Evolutionary conservation across 64 coral and sea anemone genomes (phyloP).

Genomic region (Trachythela sp.): DNA sequence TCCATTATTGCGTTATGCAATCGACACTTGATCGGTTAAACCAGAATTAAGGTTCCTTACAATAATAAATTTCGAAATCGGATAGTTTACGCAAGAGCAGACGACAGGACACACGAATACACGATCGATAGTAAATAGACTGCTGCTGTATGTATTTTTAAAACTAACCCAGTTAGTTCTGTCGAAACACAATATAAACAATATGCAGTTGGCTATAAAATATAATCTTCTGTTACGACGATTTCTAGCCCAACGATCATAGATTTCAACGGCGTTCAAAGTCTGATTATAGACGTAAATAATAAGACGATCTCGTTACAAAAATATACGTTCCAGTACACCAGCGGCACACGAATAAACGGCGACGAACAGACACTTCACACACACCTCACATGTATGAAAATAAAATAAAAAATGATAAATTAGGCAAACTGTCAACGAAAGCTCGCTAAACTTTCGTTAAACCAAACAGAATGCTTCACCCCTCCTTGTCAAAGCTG

Average conservation of each 20-base stretch:
- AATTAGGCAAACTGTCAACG: not conserved
- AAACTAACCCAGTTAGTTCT: not conserved
- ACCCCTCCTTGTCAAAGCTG: not conserved
- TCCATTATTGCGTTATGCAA: not conserved
- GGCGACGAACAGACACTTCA: not conserved
- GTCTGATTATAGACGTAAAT: not conserved
- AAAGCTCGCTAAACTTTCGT: not conserved
- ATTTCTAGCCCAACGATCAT: not conserved
- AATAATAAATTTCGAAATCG: not conserved
- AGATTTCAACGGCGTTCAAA: not conserved
- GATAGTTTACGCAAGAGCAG: not conserved
- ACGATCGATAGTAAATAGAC: not conserved
- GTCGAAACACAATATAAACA: not conserved
- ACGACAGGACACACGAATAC: not conserved
- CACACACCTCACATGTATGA: not conserved
- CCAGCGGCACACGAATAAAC: not conserved
- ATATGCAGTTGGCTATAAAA: not conserved
- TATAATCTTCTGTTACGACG: not conserved
- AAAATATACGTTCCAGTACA: not conserved
- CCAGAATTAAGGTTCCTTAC: not conserved
- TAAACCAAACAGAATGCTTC: not conserved
- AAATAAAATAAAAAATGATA: not conserved
- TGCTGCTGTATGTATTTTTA: not conserved
- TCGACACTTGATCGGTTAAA: not conserved
- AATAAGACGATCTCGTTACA: not conserved